Evolutionary conservation across 2,113 vertebrate species (phyloP).

Genomic region (Ursus arctos): DNA sequence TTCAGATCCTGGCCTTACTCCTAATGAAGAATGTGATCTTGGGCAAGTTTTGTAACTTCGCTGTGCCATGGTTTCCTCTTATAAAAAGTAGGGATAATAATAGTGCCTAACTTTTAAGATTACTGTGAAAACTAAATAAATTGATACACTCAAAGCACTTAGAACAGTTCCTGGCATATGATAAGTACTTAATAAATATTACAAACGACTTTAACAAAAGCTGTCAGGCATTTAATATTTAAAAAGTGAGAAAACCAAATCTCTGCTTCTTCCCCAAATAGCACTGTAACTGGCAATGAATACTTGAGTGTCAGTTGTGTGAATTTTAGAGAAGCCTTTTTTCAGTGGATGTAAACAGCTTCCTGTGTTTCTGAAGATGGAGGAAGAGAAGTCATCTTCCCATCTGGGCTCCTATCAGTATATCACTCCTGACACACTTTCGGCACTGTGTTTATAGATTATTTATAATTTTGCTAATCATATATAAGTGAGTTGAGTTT

Average conservation of each 20-base stretch:
- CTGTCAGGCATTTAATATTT: background rate
- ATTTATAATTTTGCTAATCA: background rate
- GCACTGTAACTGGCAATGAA: background rate
- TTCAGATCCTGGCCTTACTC: background rate
- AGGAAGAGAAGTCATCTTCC: background rate
- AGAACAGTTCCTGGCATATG: background rate
- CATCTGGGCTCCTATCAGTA: background rate
- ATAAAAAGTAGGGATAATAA: background rate
- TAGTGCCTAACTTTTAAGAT: background rate
- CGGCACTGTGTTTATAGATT: background rate
- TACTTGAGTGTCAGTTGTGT: background rate
- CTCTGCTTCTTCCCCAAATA: background rate
- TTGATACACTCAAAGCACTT: background rate
- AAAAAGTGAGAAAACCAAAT: conserved; percentile 25
- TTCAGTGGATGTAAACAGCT: background rate
- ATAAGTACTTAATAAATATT: background rate
- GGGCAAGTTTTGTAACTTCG: background rate
- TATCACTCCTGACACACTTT: background rate
- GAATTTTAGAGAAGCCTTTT: background rate
- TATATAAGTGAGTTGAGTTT: background rate
- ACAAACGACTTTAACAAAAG: background rate
- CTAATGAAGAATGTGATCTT: background rate
- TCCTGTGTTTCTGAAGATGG: background rate
- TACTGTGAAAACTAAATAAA: conserved; percentile 1
- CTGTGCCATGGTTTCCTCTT: background rate